These are phyloP conservation scores for Eulacestoma nigropectus DNA, from an alignment of 2,113 vertebrate species.

Conservation along the genomic window DNA sequence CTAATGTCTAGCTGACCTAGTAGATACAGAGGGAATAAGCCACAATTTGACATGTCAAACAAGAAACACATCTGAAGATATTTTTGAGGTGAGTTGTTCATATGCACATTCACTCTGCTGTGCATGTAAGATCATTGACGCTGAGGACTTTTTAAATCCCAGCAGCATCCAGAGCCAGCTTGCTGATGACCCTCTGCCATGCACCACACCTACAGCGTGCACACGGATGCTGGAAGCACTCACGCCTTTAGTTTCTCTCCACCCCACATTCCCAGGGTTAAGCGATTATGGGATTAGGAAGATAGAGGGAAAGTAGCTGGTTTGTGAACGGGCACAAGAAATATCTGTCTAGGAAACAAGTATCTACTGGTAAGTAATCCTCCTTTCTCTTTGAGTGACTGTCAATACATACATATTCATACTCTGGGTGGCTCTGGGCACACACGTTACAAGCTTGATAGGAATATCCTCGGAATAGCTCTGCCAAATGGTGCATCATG, in stretches of 20 bases:
- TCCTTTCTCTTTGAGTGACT: background rate
- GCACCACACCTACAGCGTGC: background rate
- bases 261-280: background rate
- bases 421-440: background rate
- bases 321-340: constrained; percentile 5
- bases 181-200: background rate
- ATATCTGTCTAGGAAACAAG: constrained; percentile 45
- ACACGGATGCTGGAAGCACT: background rate
- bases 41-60: background rate
- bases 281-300: constrained; percentile 27
- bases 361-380: constrained; percentile 15
- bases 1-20: background rate
- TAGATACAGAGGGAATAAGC: background rate
- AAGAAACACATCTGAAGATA: background rate
- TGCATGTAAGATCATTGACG: background rate
- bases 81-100: background rate
- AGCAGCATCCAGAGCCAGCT: background rate
- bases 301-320: constrained; percentile 11
- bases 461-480: background rate
- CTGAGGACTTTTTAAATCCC: background rate
- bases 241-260: background rate
- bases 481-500: background rate
- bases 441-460: background rate
- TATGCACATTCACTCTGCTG: background rate
- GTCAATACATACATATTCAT: background rate